Percentiles rank a stretch among this genome's conserved stretches.
phyloP scores from a whole-genome alignment of 1,140 invertebrate genomes.

The Lordiphosa stackelbergi region DNA sequence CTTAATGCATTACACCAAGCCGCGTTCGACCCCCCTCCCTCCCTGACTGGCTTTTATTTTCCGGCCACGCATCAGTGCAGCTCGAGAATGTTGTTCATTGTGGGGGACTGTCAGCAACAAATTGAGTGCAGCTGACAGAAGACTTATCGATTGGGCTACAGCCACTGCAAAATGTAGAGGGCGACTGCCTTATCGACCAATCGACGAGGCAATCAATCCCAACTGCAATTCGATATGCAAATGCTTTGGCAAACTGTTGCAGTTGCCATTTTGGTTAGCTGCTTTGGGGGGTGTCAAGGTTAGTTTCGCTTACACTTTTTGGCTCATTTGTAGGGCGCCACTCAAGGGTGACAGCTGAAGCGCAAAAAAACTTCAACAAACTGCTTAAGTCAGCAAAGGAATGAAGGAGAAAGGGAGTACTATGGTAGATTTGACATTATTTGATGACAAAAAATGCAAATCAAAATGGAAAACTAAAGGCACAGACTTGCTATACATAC shows the following conservation, averaged over 20 bases:
- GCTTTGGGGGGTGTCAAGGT: constrained; percentile 42
- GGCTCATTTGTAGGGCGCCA: constrained; percentile 33
- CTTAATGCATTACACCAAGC: constrained; percentile 42
- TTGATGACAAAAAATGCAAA: too few species aligned
- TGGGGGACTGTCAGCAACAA: constrained; percentile 25
- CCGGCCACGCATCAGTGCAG: constrained; percentile 54
- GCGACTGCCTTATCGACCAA: constrained; percentile 30
- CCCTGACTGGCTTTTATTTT: constrained; percentile 17
- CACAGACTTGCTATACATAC: too few species aligned
- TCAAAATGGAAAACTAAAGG: too few species aligned
- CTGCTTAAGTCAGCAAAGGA: constrained; percentile 19
- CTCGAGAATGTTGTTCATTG: constrained; percentile 47
- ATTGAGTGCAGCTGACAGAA: constrained; percentile 39
- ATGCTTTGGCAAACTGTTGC: constrained; percentile 60
- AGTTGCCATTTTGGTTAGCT: constrained; percentile 9
- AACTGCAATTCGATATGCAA: constrained; percentile 63
- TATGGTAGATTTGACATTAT: too few species aligned
- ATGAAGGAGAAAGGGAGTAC: neutral
- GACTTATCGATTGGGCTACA: constrained; percentile 34
- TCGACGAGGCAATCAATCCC: constrained; percentile 47
- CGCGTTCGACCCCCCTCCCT: neutral
- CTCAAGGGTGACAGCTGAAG: constrained; percentile 5
- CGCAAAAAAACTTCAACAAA: constrained; percentile 40
- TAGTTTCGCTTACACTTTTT: constrained; percentile 43
- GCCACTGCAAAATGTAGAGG: too few species aligned